These are phyloP conservation scores for Mus musculus DNA, from an alignment of 2,113 vertebrate species.

Conservation along the genomic window GRCm39 chr12:12536501-12537000, in stretches of 20 bases:
- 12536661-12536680: neutral
- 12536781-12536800: neutral
- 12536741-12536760: neutral
- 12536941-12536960: neutral
- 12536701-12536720: neutral
- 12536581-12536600: neutral
- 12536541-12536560: neutral
- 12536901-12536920: neutral
- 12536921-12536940: neutral
- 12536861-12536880: neutral
- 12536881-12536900: neutral
- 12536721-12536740: fast-evolving
- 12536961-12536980: neutral
- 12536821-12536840: neutral
- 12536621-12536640: no score
- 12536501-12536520: neutral
- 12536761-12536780: neutral
- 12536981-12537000: neutral
- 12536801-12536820: neutral
- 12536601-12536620: neutral
- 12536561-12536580: neutral
- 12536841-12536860: neutral
- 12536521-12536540: neutral
- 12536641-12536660: neutral
- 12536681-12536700: neutral